phyloP scores from a whole-genome alignment of 2,888 invertebrate genomes.

The Dryadula phaetusa region DNA sequence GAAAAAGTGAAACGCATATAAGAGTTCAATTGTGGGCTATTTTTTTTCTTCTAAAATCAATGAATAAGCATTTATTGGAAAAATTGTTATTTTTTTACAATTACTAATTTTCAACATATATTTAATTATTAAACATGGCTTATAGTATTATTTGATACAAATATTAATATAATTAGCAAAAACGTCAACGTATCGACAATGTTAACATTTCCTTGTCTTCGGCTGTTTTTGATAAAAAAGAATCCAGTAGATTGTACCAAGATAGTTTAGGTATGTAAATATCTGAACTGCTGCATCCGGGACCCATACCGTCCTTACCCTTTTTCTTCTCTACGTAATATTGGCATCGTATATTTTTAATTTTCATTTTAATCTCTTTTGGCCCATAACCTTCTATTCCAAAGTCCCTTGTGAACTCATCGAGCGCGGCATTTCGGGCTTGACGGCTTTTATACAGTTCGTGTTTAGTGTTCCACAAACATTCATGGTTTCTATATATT shows the following conservation, averaged over 20 bases:
- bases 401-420: not conserved
- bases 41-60: too few species aligned
- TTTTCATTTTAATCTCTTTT: constrained; percentile 10
- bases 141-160: too few species aligned
- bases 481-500: constrained; percentile 16
- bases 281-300: not conserved
- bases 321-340: constrained; percentile 9
- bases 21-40: too few species aligned
- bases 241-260: constrained; percentile 11
- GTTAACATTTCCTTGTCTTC: constrained; percentile 7
- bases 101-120: too few species aligned
- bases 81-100: too few species aligned
- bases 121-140: too few species aligned
- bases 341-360: constrained; percentile 10
- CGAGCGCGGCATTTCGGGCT: not conserved
- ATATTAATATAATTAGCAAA: not conserved
- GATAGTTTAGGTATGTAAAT: constrained; percentile 6
- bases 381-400: constrained; percentile 1
- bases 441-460: not conserved
- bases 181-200: not conserved
- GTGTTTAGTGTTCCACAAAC: constrained; percentile 1
- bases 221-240: not conserved
- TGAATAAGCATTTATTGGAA: too few species aligned
- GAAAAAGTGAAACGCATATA: too few species aligned
- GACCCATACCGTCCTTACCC: not conserved